Evolutionary conservation across 2,888 invertebrate genomes (phyloP).

Genomic region (Diadegma fenestrale): DNA sequence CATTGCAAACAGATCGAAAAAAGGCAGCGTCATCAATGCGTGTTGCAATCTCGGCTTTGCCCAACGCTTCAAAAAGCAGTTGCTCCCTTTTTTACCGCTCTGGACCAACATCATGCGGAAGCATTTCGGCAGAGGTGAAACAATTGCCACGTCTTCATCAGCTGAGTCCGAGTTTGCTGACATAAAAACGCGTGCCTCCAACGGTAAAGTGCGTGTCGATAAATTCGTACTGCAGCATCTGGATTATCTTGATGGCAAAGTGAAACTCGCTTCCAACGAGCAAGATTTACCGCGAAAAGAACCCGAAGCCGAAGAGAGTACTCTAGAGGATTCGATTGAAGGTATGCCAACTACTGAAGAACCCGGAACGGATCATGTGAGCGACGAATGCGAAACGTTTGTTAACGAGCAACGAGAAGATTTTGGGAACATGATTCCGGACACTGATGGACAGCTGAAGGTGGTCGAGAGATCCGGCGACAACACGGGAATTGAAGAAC

Average conservation of each 20-base stretch:
- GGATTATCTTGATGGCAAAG: slow-evolving; percentile 41
- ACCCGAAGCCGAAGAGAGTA: background rate
- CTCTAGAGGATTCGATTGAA: background rate
- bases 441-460: no score
- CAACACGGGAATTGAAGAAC: background rate
- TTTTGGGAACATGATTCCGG: no score
- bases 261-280: slow-evolving; percentile 62
- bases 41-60: slow-evolving; percentile 64
- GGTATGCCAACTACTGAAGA: background rate
- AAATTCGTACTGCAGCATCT: slow-evolving; percentile 68
- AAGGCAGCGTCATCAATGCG: slow-evolving; percentile 63
- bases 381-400: background rate
- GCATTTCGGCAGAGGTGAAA: slow-evolving; percentile 53
- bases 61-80: slow-evolving; percentile 43
- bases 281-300: slow-evolving; percentile 29
- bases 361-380: background rate
- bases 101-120: slow-evolving; percentile 67
- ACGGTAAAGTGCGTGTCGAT: slow-evolving; percentile 60
- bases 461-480: background rate
- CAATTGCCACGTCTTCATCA: slow-evolving; percentile 67
- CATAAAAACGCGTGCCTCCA: slow-evolving; percentile 58
- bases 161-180: slow-evolving; percentile 67
- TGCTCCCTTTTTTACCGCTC: slow-evolving; percentile 62
- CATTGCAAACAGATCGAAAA: slow-evolving; percentile 41
- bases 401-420: background rate